phyloP scores from a whole-genome alignment of 2,113 vertebrate species.

The Formicarius rufipectus region DNA sequence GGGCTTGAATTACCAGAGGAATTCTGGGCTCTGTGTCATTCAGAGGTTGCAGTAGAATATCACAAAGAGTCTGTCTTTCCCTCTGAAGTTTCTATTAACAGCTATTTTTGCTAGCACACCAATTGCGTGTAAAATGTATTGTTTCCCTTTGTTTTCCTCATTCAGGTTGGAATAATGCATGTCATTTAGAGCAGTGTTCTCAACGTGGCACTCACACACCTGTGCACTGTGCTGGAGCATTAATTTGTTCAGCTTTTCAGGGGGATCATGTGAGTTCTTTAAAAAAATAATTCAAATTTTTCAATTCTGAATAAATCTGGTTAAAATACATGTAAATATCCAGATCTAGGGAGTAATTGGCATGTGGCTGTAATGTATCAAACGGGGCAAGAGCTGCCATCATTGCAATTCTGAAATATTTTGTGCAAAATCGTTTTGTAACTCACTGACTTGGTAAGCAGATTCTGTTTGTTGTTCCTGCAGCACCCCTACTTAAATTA shows the following conservation, averaged over 20 bases:
- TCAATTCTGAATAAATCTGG: neutral
- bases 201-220: neutral
- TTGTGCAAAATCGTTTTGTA: neutral
- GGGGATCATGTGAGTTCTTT: neutral
- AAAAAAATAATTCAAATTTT: neutral
- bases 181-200: neutral
- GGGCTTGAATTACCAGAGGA: neutral
- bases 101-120: neutral
- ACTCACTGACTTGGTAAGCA: neutral
- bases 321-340: neutral
- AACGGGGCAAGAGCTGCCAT: neutral
- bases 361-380: neutral
- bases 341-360: neutral
- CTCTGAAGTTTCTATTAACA: neutral
- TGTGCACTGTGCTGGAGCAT: fast-evolving
- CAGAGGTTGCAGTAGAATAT: neutral
- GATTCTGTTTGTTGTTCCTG: neutral
- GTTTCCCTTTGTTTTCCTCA: neutral
- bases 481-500: neutral
- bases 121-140: neutral
- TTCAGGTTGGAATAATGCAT: neutral
- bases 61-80: neutral
- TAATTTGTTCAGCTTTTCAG: neutral
- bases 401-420: neutral
- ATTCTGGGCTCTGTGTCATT: neutral